Percentiles rank a stretch among this genome's conserved stretches.
Conservation (phyloP, 2,888 invertebrate genomes). For the Lampropteryx suffumata region DNA sequence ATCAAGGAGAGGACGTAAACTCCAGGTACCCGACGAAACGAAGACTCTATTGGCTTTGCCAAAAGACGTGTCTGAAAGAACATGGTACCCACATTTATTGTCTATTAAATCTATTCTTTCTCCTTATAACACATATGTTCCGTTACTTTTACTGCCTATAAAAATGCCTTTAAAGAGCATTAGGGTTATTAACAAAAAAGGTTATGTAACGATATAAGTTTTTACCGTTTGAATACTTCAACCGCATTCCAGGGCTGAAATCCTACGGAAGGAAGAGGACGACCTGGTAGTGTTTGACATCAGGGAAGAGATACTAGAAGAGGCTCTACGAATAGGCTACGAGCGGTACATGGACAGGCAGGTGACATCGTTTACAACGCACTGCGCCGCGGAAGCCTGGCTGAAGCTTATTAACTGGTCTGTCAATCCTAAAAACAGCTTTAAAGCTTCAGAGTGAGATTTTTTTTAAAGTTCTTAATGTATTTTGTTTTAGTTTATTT, state of each 20-base stretch:
- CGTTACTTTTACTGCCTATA: too few species aligned
- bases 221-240: too few species aligned
- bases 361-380: constrained; percentile 56
- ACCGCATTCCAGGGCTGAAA: constrained; percentile 58
- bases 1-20: constrained; percentile 61
- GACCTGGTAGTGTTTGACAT: constrained; percentile 67
- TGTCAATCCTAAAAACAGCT: neutral
- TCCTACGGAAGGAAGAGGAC: constrained; percentile 69
- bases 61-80: constrained; percentile 68
- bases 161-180: too few species aligned
- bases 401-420: constrained; percentile 68
- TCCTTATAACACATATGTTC: too few species aligned
- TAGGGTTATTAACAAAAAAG: too few species aligned
- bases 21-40: constrained; percentile 61
- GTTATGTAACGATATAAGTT: too few species aligned
- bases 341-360: constrained; percentile 66
- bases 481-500: too few species aligned
- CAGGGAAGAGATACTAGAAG: constrained; percentile 70
- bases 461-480: too few species aligned
- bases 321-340: constrained; percentile 55
- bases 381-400: constrained; percentile 71
- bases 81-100: constrained; percentile 64
- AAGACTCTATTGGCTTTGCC: constrained; percentile 61
- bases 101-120: too few species aligned
- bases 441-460: too few species aligned